A percentile compares a stretch with the other conserved stretches of the same genome.
Conservation (phyloP, 2,113 vertebrate genomes). For the Muntiacus reevesi region DNA sequence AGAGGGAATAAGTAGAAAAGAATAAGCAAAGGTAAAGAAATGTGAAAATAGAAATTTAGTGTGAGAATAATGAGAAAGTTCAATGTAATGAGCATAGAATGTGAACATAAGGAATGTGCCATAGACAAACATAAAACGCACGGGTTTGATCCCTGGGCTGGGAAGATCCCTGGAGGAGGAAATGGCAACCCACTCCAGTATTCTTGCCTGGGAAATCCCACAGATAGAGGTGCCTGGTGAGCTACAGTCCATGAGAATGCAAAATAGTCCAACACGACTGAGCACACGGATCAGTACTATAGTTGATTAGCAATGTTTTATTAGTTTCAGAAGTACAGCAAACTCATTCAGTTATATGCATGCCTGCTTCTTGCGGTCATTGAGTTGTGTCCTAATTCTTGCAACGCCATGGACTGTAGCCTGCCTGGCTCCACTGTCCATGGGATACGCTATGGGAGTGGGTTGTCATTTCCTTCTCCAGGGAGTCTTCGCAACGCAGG, state of each 20-base stretch:
- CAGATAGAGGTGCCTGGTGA: not conserved
- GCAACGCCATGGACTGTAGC: not conserved
- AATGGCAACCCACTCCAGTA: not conserved
- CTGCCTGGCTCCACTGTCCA: not conserved
- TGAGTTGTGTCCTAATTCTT: not conserved
- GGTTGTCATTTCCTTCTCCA: not conserved
- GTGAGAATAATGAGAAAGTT: not conserved
- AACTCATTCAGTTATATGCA: not conserved
- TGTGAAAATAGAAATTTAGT: not conserved
- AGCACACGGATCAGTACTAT: not conserved
- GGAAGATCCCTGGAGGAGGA: not conserved
- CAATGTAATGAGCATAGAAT: not conserved
- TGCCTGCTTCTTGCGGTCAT: not conserved
- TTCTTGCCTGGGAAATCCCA: not conserved
- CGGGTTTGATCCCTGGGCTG: not conserved
- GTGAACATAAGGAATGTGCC: not conserved
- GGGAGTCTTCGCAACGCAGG: not conserved
- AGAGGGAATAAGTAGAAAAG: not conserved
- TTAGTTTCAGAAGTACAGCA: not conserved
- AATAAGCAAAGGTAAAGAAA: not conserved
- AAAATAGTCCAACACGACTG: rapidly evolving
- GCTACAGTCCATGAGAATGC: not conserved
- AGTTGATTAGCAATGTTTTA: not conserved
- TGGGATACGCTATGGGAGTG: not conserved
- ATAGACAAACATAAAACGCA: not conserved